A percentile compares a stretch with the other conserved stretches of the same genome.
These are phyloP conservation scores for Pristionchus fissidentatus DNA, from an alignment of 2,888 invertebrate genomes.

Conservation along the genomic window DNA sequence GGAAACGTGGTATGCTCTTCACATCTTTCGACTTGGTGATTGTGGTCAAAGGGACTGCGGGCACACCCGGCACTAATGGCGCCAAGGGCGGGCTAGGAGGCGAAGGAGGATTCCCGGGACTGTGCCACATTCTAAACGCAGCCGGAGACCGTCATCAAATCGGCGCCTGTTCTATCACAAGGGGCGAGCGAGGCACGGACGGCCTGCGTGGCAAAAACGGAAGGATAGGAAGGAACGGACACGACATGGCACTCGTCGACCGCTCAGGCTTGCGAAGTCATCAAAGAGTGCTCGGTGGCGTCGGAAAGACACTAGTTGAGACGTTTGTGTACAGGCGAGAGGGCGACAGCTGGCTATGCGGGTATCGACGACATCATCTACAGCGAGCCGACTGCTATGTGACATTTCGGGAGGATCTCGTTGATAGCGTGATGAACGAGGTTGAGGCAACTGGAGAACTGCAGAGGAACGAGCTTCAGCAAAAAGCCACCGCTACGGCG, in stretches of 20 bases:
- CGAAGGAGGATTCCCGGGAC: slow-evolving; percentile 1
- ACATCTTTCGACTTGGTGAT: neutral
- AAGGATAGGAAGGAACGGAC: neutral
- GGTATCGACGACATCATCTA: no score
- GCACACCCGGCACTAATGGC: neutral
- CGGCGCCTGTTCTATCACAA: neutral
- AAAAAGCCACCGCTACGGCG: no score
- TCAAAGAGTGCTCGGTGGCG: no score
- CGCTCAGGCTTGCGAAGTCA: neutral
- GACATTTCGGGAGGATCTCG: no score
- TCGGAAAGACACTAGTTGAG: no score
- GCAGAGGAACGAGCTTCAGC: no score
- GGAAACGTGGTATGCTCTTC: neutral
- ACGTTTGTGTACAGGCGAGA: no score
- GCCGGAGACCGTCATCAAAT: neutral
- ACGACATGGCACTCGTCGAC: neutral
- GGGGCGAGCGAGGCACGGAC: neutral
- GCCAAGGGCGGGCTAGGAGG: neutral
- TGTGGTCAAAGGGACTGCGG: neutral
- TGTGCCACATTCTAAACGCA: neutral
- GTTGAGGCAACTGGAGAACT: no score
- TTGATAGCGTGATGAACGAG: no score
- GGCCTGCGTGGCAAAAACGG: neutral
- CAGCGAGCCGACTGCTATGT: no score
- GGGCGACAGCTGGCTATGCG: no score